Conservation (phyloP, 1,140 invertebrate genomes). For the Charaxes varanes region DNA sequence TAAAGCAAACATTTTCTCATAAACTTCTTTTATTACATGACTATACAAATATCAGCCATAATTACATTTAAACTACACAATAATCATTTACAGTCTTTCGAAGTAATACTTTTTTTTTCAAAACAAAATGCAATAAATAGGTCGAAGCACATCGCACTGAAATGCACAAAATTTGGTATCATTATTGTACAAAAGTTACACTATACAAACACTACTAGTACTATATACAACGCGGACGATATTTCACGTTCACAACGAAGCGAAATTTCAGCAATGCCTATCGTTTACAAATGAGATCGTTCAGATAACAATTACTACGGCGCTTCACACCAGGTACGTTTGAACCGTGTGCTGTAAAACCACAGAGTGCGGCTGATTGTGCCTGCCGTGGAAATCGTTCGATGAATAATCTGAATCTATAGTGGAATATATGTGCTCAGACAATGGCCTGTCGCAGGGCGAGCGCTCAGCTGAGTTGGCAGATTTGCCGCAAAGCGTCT, state of each 20-base stretch:
- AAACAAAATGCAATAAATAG: slow-evolving; percentile 65
- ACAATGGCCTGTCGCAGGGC: slow-evolving; percentile 79
- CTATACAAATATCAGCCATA: slow-evolving; percentile 68
- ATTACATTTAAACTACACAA: slow-evolving; percentile 63
- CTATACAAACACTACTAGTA: slow-evolving; percentile 42
- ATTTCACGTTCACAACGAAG: slow-evolving; percentile 47
- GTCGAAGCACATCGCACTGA: slow-evolving; percentile 59
- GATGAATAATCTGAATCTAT: slow-evolving; percentile 86
- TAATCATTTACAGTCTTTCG: slow-evolving; percentile 70
- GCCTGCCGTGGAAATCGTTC: slow-evolving; percentile 57
- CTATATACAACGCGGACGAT: slow-evolving; percentile 60
- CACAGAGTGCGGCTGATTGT: slow-evolving; percentile 57
- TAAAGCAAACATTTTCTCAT: slow-evolving; percentile 36
- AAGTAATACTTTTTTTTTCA: slow-evolving; percentile 63
- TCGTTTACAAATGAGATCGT: slow-evolving; percentile 58
- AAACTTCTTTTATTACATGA: slow-evolving; percentile 67
- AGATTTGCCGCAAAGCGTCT: slow-evolving; percentile 66
- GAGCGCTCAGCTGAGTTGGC: slow-evolving; percentile 65
- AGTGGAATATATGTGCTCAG: slow-evolving; percentile 89
- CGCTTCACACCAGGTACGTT: slow-evolving; percentile 67
- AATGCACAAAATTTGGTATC: slow-evolving; percentile 73
- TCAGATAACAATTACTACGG: slow-evolving; percentile 28
- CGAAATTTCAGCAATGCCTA: slow-evolving; percentile 44
- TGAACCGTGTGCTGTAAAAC: slow-evolving; percentile 67
- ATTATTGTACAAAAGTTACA: slow-evolving; percentile 70